phyloP scores from a whole-genome alignment of 1,140 invertebrate species.

The Eriocheir sinensis region DNA sequence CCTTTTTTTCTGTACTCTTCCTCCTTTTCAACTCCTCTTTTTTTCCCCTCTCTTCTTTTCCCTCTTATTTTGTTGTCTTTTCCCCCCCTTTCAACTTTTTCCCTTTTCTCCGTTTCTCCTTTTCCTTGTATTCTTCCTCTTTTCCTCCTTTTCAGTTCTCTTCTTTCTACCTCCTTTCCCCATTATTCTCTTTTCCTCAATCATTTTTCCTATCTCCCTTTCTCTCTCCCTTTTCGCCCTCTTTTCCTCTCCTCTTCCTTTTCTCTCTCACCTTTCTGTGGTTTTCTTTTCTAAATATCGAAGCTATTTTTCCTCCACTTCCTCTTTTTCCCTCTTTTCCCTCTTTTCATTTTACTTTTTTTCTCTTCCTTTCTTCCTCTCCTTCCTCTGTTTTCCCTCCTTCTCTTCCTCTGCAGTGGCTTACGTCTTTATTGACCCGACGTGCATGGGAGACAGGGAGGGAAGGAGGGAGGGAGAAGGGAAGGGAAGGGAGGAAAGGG shows the following conservation, averaged over 20 bases:
- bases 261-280: too few relatives aligned
- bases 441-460: neutral
- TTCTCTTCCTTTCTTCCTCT: too few relatives aligned
- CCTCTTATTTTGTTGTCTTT: neutral
- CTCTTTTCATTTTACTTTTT: too few relatives aligned
- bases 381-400: neutral
- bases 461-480: neutral
- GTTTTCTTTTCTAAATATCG: too few relatives aligned
- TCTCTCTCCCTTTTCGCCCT: too few relatives aligned
- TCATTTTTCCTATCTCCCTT: too few relatives aligned
- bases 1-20: neutral
- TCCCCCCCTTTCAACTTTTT: too few relatives aligned
- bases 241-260: too few relatives aligned
- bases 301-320: too few relatives aligned
- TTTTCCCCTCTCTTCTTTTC: neutral
- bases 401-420: neutral
- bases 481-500: neutral
- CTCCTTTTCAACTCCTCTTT: neutral
- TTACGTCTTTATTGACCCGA: slow-evolving; percentile 1
- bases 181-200: too few relatives aligned
- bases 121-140: slow-evolving; percentile 6
- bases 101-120: neutral
- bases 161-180: neutral
- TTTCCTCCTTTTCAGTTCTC: neutral
- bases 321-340: too few relatives aligned